Base-by-base conservation (phyloP, 1,140 invertebrate genomes). In the Lethocerus indicus region DNA sequence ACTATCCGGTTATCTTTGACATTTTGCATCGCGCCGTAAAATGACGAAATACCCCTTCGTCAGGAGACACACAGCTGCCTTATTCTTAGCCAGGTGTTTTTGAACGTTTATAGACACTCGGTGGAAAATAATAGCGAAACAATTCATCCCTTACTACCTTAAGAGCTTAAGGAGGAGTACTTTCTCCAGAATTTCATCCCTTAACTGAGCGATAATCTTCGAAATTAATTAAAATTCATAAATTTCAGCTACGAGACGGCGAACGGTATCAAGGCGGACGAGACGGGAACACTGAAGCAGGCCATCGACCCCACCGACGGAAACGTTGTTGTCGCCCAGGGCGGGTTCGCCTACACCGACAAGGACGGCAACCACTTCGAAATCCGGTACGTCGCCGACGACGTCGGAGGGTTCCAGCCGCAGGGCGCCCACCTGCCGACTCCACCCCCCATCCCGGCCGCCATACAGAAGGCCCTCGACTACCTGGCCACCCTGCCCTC, bases 371-470 rank as follows among this genome's bases (percentile, higher is more conserved):
- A 75, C 36, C 70, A 73, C 6, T 78, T 84, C 49, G 64, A 68
- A 14, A 63, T 87, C 13, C 70, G 72, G 3, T 87, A 87, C 60
- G 71, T 78, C 26, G 83, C 83, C 29, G 83, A 85, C 58, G 79
- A 84, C 56, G 79, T 80, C 55, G 79, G 79, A 41, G 51, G 36
- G 18, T 60, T 61, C 48, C 51, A 68, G 42, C 67, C 74, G 40
- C 65, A 72, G 57, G 75, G 75, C 27, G 71, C 68, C 47, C 74
- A 78, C 63, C 60, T 78, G 24, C 75, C 76, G 23, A 78, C 76
- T 32, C 77, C 79, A 42, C 79, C 76, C 0, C 76, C 77, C 14
- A 73, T 81, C 35, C 80, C 83, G 21, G 77, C 72, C 49, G 79
- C 76, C 7, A 83, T 84, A 51, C 70, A 79, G 57, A 75, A 77